phyloP scores from a whole-genome alignment of 1,140 invertebrate species.

The Bombus superbus region DNA sequence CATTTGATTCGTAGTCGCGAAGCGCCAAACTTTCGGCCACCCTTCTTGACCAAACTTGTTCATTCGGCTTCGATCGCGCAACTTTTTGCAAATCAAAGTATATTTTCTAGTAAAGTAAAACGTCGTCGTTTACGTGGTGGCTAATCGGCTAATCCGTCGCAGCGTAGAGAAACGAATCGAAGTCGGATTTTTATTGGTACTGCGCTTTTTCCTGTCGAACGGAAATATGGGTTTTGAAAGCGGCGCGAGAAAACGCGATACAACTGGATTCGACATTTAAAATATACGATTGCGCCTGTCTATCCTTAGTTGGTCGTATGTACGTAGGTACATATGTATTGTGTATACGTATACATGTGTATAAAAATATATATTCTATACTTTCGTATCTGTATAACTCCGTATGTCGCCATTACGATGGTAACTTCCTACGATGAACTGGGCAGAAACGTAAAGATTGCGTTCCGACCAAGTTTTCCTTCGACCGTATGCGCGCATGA shows the following conservation, averaged over 20 bases:
- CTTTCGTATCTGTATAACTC: slow-evolving; percentile 62
- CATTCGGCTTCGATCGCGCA: background rate
- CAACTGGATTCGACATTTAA: slow-evolving; percentile 56
- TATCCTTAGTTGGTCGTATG: slow-evolving; percentile 73
- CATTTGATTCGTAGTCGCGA: background rate
- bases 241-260: background rate
- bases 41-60: background rate
- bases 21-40: background rate
- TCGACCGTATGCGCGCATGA: slow-evolving; percentile 38
- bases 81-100: background rate
- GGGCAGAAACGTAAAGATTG: slow-evolving; percentile 56
- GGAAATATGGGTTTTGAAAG: too few relatives aligned
- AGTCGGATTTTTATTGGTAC: background rate
- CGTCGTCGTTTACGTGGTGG: background rate
- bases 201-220: background rate
- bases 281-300: slow-evolving; percentile 68
- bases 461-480: slow-evolving; percentile 56
- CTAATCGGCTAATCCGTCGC: too few relatives aligned
- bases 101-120: background rate
- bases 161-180: background rate
- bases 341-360: slow-evolving; percentile 63
- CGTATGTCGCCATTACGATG: slow-evolving; percentile 29
- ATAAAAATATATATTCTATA: slow-evolving; percentile 61
- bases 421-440: slow-evolving; percentile 40
- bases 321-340: slow-evolving; percentile 70